Evolutionary conservation across 2,797 vertebrate species (phyloP), one percentile per base, ranked within the genome.

Genomic region (Pseudomugil tenellus): DNA sequence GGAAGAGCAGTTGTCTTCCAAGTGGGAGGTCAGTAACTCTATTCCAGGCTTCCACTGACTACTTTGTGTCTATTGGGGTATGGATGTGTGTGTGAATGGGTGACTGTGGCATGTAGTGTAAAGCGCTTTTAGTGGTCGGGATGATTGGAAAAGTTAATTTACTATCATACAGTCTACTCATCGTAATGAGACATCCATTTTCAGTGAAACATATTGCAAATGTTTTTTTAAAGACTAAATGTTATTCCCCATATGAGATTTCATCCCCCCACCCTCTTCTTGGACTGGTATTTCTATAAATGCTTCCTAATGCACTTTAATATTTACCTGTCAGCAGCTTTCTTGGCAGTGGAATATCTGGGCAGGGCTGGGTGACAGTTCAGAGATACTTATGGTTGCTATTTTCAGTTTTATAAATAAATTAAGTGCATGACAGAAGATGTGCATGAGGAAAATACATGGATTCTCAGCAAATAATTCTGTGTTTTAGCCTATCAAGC

Each of bases 311-410:
- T 65, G 41, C 32, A 35, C 14, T 29, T 29, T 51, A 46, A 46
- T 46, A 46, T 10, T n/a, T 21, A 46, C 74, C 76, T 83, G 85
- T 79, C 84, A 26, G 9, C 72, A n/a, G 8, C 43, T 67, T 14
- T 13, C 31, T 58, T 54, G 7, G 54, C 4, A 0, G 35, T 43
- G 68, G 58, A 80, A 70, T 46, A 48, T 78, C 76, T 66, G 31
- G 43, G 41, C 41, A 23, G 19, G 46, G 62, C 57, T 67, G 3
- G 43, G 65, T 74, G 79, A 80, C 67, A 63, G 70, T 32, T 53
- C 19, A 46, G 43, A 21, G 19, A 21, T 46, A 46, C 21, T 46
- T 21, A 46, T 46, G n/a, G 43, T 21, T 46, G 43, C 19, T 46
- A n/a, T 46, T 46, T 46, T 46, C 43, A 46, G 19, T 21, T 46